Conservation (phyloP, 1,140 invertebrate species). For the Manduca sexta region DNA sequence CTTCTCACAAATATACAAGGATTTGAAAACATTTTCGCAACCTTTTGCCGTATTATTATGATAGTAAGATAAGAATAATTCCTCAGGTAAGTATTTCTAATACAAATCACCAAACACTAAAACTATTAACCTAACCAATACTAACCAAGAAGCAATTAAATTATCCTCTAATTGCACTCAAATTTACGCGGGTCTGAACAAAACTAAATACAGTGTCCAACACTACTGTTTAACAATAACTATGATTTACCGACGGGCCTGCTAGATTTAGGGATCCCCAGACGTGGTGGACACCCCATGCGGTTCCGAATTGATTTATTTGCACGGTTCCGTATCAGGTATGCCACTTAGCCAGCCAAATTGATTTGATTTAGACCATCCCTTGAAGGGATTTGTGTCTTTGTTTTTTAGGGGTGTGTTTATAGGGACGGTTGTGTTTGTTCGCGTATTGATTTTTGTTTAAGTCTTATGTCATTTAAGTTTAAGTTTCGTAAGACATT, state of each 20-base stretch:
- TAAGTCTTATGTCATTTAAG: too few relatives aligned
- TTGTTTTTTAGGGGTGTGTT: background rate
- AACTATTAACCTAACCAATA: background rate
- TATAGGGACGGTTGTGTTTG: background rate
- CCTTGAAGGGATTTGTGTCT: background rate
- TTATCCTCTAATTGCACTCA: background rate
- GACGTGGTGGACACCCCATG: constrained; percentile 11
- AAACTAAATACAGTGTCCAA: background rate
- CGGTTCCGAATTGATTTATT: constrained; percentile 16
- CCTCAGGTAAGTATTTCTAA: background rate
- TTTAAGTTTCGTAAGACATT: too few relatives aligned
- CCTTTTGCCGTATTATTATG: too few relatives aligned
- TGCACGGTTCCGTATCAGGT: constrained; percentile 9
- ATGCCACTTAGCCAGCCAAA: constrained; percentile 13
- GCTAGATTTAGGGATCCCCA: constrained; percentile 17
- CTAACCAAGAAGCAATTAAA: background rate
- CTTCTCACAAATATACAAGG: too few relatives aligned
- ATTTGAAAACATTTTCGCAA: too few relatives aligned
- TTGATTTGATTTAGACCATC: constrained; percentile 4
- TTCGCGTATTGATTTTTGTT: too few relatives aligned
- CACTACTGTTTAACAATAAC: constrained; percentile 14
- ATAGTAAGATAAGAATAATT: background rate
- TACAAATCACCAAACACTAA: background rate
- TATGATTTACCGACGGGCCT: constrained; percentile 16
- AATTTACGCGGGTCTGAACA: background rate